Evolutionary conservation across 2,113 vertebrate genomes (phyloP).

Genomic region (Dipodomys ordii): DNA sequence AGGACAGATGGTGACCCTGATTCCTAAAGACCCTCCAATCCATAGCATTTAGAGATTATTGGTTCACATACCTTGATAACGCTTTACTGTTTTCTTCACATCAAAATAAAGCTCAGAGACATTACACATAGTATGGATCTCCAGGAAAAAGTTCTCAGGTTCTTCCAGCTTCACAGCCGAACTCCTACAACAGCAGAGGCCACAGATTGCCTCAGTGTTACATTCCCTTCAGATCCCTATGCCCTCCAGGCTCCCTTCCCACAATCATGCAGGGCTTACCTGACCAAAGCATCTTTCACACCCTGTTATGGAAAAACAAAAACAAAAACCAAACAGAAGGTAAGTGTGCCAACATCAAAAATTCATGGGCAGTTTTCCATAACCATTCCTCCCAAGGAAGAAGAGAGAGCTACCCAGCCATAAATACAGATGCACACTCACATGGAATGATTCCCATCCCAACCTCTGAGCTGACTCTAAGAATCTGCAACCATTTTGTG

Average conservation of each 20-base stretch:
- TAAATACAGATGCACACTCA: not conserved
- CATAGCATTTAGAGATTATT: not conserved
- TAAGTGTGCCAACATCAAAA: not conserved
- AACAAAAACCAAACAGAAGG: constrained; percentile 1
- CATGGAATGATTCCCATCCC: not conserved
- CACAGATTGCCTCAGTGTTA: not conserved
- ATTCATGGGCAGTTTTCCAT: not conserved
- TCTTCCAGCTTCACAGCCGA: not conserved
- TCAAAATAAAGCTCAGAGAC: constrained; percentile 66
- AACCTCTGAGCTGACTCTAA: accelerated
- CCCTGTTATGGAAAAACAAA: constrained; percentile 5
- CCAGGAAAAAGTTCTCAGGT: not conserved
- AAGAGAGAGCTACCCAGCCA: not conserved
- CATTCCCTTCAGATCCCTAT: not conserved
- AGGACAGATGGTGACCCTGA: not conserved
- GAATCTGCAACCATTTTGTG: not conserved
- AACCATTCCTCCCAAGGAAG: not conserved
- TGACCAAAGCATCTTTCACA: constrained; percentile 54
- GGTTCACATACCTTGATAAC: constrained; percentile 51
- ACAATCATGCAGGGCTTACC: not conserved
- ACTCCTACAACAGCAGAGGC: constrained; percentile 49
- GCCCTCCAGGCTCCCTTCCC: not conserved
- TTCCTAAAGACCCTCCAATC: not conserved
- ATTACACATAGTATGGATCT: not conserved
- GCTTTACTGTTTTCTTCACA: constrained; percentile 36